Evolutionary conservation across 2,113 vertebrate species (phyloP).

Genomic region (Tor tambroides): DNA sequence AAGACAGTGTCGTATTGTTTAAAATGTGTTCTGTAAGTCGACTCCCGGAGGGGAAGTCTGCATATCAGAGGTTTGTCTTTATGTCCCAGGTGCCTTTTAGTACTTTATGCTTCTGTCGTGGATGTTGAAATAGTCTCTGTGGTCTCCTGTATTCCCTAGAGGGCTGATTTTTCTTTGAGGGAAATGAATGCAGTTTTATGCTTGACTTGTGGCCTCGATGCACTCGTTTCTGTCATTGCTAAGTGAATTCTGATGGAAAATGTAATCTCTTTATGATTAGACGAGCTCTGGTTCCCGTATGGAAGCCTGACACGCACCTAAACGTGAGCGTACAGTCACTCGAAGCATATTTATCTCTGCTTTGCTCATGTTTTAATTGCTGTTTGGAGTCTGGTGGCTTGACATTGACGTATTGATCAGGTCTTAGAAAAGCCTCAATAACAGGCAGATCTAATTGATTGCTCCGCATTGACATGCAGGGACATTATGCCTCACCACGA

Average conservation of each 20-base stretch:
- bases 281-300: neutral
- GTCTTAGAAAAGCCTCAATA: conserved; percentile 54
- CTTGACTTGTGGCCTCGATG: conserved; percentile 29
- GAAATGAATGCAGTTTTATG: conserved; percentile 36
- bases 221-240: conserved; percentile 20
- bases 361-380: conserved; percentile 52
- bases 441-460: conserved; percentile 57
- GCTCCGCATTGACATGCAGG: conserved; percentile 49
- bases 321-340: neutral
- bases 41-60: conserved; percentile 15
- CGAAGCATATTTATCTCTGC: neutral
- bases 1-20: conserved; percentile 16
- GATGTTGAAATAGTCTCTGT: conserved; percentile 15
- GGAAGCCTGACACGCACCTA: neutral
- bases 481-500: conserved; percentile 48
- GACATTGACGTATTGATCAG: conserved; percentile 57
- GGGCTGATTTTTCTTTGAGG: conserved; percentile 37
- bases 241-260: conserved; percentile 26
- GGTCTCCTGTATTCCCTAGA: neutral
- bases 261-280: conserved; percentile 27
- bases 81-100: conserved; percentile 29
- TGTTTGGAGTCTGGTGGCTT: conserved; percentile 35
- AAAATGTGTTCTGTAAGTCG: conserved; percentile 20
- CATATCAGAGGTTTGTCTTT: conserved; percentile 18
- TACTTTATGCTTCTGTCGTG: neutral